These are phyloP conservation scores for Macrotis lagotis DNA, from an alignment of 2,113 vertebrate genomes.

Conservation along the genomic window DNA sequence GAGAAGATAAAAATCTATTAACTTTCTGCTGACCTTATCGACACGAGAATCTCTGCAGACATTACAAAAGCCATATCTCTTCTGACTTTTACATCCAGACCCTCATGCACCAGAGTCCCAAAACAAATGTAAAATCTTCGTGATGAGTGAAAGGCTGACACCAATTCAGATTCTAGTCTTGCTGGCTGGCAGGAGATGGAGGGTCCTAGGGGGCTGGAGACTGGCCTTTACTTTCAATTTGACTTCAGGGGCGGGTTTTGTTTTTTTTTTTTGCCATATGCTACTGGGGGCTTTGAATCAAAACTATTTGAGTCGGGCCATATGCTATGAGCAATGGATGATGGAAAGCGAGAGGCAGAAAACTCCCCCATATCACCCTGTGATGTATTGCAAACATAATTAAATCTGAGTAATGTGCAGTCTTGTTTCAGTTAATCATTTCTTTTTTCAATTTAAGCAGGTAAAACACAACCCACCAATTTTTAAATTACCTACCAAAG, in stretches of 20 bases:
- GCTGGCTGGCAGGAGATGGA: conserved; percentile 72
- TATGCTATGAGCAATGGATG: conserved; percentile 84
- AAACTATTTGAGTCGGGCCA: conserved; percentile 84
- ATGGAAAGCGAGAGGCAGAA: conserved; percentile 82
- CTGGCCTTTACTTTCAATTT: conserved; percentile 85
- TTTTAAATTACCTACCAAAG: conserved; percentile 82
- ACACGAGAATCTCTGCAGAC: conserved; percentile 88
- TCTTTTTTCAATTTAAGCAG: conserved; percentile 81
- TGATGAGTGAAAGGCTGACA: conserved; percentile 88
- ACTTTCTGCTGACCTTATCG: conserved; percentile 96
- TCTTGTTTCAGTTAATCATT: conserved; percentile 87
- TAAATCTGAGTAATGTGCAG: conserved; percentile 84
- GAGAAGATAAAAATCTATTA: conserved; percentile 99
- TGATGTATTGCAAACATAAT: conserved; percentile 91
- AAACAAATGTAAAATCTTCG: conserved; percentile 88
- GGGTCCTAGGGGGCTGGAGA: conserved; percentile 79
- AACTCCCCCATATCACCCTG: conserved; percentile 82
- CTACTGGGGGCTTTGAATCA: conserved; percentile 85
- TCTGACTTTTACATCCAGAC: conserved; percentile 89
- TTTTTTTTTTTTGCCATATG: conserved; percentile 85
- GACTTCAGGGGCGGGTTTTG: conserved; percentile 80
- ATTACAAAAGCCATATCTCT: conserved; percentile 90
- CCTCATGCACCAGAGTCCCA: conserved; percentile 85
- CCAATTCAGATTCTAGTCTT: conserved; percentile 76
- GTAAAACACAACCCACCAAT: conserved; percentile 78